Base-by-base conservation (phyloP, 2,888 invertebrate genomes). In the Aphidoletes aphidimyza region DNA sequence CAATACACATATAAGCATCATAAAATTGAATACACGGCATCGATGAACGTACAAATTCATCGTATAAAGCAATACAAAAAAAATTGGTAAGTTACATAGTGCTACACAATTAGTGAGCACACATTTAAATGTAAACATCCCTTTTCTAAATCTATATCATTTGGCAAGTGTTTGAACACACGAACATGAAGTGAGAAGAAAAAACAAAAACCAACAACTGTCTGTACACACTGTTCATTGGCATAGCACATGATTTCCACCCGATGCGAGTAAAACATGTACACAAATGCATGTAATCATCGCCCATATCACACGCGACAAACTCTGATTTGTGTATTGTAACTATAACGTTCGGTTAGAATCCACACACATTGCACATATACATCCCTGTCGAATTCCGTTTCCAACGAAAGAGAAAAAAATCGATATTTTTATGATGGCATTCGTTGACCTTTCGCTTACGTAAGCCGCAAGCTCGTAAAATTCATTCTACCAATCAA, bases 371-470 rank as follows among this genome's bases (percentile, higher is more conserved):
- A 17, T 36, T 45, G 34, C 34, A 69, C 34, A 69, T 34, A 69
- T 34, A 30, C 22, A 45, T 22, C 54, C 22, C 22, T 54, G n/a
- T 54, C 1, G 22, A 54, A 54, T 22, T 6, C 54, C 22, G 14
- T n/a, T 22, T 22, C 14, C 6, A 14, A 54, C 3, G 19, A 81
- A n/a, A 34, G 30, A 69, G 30, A 30, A 30, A 69, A 81, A 81
- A 81, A 81, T 81, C 81, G 81, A 81, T 81, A 69, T 34, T 69
- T 69, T 69, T 36, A 81, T 81, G 81, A 81, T 81, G 37, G 81
- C 69, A 81, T 81, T 81, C 81, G 37, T 81, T 81, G 81, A 81
- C 81, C 81, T 37, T 37, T 81, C n/a, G 14, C 9, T 69, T 30
- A 69, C 69, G 69, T 69, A 69, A 69, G 54, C 54, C 22, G n/a